phyloP scores from a whole-genome alignment of 2,113 vertebrate genomes.

The Halcyon senegalensis region DNA sequence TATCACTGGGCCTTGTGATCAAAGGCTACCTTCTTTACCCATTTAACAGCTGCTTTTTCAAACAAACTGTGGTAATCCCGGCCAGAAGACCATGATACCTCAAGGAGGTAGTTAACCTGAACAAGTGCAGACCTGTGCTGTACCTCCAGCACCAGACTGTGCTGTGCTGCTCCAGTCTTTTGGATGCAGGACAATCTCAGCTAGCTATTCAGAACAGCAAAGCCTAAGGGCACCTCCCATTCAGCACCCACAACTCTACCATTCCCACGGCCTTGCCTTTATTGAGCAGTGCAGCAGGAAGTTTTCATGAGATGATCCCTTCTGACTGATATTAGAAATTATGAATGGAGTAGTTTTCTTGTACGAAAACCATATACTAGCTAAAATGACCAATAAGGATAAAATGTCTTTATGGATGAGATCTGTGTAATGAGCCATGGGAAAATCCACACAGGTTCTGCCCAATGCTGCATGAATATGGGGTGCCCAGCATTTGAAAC shows the following conservation, averaged over 20 bases:
- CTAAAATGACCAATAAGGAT: background rate
- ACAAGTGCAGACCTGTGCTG: background rate
- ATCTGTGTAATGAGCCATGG: accelerated
- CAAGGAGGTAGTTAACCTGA: background rate
- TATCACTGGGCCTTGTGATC: background rate
- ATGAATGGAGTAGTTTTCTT: background rate
- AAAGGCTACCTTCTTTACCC: background rate
- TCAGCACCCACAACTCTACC: background rate
- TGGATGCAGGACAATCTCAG: background rate
- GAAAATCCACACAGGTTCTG: background rate
- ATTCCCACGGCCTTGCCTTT: background rate
- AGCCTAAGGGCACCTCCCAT: background rate
- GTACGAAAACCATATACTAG: background rate
- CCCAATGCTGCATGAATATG: accelerated
- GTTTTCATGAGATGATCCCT: background rate
- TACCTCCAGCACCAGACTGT: background rate
- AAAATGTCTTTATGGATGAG: background rate
- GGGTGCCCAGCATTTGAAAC: background rate
- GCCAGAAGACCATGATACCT: background rate
- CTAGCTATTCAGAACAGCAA: background rate
- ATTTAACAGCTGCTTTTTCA: background rate
- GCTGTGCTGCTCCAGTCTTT: background rate
- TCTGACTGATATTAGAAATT: background rate
- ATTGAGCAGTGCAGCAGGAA: background rate
- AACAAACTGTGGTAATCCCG: background rate